These are phyloP conservation scores for Bubalus kerabau DNA, from an alignment of 2,113 vertebrate species.

Conservation along the genomic window DNA sequence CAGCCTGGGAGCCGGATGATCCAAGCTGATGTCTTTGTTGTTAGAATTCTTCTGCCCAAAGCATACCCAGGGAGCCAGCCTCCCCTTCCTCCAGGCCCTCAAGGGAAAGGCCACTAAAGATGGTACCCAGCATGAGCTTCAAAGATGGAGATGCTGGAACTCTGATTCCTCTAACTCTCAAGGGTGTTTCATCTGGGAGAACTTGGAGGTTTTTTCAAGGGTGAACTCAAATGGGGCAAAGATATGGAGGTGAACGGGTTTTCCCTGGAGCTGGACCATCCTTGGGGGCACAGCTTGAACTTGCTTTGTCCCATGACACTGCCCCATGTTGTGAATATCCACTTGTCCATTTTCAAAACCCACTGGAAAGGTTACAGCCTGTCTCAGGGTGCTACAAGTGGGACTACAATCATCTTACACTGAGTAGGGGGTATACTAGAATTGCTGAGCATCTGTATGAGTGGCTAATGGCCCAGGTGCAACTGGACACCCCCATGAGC, in stretches of 20 bases:
- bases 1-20: background rate
- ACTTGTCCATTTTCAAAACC: constrained; percentile 17
- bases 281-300: background rate
- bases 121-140: background rate
- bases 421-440: background rate
- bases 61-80: background rate
- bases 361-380: constrained; percentile 17
- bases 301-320: background rate
- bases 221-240: background rate
- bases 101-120: background rate
- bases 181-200: background rate
- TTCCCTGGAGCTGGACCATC: background rate
- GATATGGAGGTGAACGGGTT: background rate
- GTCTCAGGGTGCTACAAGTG: constrained; percentile 38
- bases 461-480: constrained; percentile 19
- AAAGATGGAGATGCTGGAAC: background rate
- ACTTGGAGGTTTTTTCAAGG: background rate
- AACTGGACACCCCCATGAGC: background rate
- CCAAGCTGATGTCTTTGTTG: background rate
- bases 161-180: background rate
- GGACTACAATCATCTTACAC: constrained; percentile 19
- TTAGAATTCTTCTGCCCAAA: background rate
- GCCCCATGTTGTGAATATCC: background rate
- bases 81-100: background rate
- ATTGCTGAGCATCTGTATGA: constrained; percentile 39